Base-by-base conservation (phyloP, 2,113 vertebrate species). In the Lepisosteus oculatus region DNA sequence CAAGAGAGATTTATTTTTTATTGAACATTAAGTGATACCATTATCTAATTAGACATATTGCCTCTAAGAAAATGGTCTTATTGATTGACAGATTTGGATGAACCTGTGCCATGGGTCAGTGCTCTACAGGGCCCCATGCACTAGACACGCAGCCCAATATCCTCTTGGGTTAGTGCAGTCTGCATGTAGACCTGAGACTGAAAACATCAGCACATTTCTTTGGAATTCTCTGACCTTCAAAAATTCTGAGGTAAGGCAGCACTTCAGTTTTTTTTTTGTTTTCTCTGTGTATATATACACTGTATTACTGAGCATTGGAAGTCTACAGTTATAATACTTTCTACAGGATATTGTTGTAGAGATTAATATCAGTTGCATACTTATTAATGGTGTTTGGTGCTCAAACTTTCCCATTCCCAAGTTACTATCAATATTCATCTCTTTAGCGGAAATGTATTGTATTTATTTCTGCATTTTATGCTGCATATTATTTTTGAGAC, bases 81-180 rank as follows among this genome's bases (percentile, higher is more conserved):
- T 51, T 85, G 82, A 86, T 3, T 82, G 80, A 84, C 81, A 74
- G 61, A 62, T 66, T 4, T 0, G 54, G 65, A 47, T 72, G 77
- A 87, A 76, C 61, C 42, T 69, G 8, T 66, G 17, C 70, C 42
- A 4, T 59, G 73, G 75, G 72, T 76, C 70, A 68, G 72, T 0
- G 14, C 66, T 44, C 0, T 0, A 43, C 9, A 47, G 2, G 0
- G 65, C 47, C 64, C 64, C 56, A 3, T 17, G 6, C 0, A 0
- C 3, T 51, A 67, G 70, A 7, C 43, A 64, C 15, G 9, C 5
- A 29, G 8, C 66, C 51, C 66, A 68, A n/a, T 3, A 59, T 59
- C 57, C n/a, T 13, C 13, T 17, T 59, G 57, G n/a, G 62, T 43
- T 70, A 59, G 9, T 41, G 47, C 15, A 8, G 55, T 41, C 62